Base-by-base conservation (phyloP, 2,888 invertebrate genomes). In the Ichneumoninae sp. region DNA sequence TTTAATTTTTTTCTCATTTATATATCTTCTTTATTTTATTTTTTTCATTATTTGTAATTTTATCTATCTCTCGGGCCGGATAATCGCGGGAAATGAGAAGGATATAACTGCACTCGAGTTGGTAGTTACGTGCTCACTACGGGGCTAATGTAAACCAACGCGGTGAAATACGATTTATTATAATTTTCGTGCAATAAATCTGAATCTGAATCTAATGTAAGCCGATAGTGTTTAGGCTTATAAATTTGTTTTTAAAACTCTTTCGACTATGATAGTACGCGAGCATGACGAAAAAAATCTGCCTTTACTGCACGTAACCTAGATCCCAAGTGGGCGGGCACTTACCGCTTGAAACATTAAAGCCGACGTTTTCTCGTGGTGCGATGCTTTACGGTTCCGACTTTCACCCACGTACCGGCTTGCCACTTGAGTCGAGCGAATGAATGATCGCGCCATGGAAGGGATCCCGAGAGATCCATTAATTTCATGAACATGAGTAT, bases 331-430 rank as follows among this genome's bases (percentile, higher is more conserved):
- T 44, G 65, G 63, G 70, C 83, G 71, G 77, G 83, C 85, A 87
- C 85, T 85, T 87, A 86, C 84, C 69, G 69, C 50, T 81, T 82
- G 79, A 85, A 86, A 82, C 77, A 86, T 87, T 87, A 87, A 87
- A 87, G 88, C 85, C 80, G 85, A 87, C 81, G 83, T 84, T 82
- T 85, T 65, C 70, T 65, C 70, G 70, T 76, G 54, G 63, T 60
- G 63, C 54, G 83, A 85, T 81, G 74, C 74, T 85, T 81, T 78
- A 75, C 76, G 63, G 65, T 50, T 63, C 66, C 73, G 57, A 71
- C 78, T 65, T 71, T 54, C 16, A 57, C 60, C 33, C 33, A 52
- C 44, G 40, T 13, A 16, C 47, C 44, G 26, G 52, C 40, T 71
- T 36, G 57, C 69, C 60, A 10, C 33, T 63, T 19, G 60, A 74